These are phyloP conservation scores for Jaculus jaculus DNA, from an alignment of 2,113 vertebrate species.

Conservation along the genomic window DNA sequence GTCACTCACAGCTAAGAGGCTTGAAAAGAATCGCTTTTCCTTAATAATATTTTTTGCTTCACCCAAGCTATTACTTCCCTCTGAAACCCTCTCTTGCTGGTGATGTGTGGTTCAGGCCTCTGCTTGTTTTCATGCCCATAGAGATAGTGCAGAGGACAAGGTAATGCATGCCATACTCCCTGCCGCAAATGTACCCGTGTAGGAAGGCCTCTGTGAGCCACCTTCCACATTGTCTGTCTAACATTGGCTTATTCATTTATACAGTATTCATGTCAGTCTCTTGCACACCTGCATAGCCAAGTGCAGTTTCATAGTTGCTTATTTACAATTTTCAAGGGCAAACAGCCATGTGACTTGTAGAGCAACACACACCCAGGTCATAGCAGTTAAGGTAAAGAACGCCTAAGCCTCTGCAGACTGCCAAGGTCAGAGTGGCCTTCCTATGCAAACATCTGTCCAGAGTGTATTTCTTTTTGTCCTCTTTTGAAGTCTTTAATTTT, in stretches of 20 bases:
- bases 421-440: slow-evolving; percentile 37
- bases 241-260: not conserved
- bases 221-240: too few relatives aligned
- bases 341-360: slow-evolving; percentile 11
- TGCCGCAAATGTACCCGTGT: not conserved
- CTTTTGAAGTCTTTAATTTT: slow-evolving; percentile 37
- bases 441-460: slow-evolving; percentile 5
- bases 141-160: not conserved
- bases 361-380: slow-evolving; percentile 29
- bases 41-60: not conserved
- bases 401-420: not conserved
- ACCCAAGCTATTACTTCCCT: not conserved
- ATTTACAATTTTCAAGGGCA: slow-evolving; percentile 41
- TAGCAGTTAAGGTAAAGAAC: slow-evolving; percentile 38
- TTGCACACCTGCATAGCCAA: not conserved
- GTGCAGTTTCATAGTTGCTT: slow-evolving; percentile 23
- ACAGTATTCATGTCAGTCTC: not conserved
- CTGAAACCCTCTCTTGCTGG: not conserved
- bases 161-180: not conserved
- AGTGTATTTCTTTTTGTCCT: slow-evolving; percentile 26
- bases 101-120: not conserved
- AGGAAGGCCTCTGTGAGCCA: not conserved
- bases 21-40: not conserved
- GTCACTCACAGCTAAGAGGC: not conserved
- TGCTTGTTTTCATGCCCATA: not conserved